These are phyloP conservation scores for Mastigias papua DNA, from an alignment of 30 jellyfish, hydroid and myxozoan genomes.

Conservation along the genomic window DNA sequence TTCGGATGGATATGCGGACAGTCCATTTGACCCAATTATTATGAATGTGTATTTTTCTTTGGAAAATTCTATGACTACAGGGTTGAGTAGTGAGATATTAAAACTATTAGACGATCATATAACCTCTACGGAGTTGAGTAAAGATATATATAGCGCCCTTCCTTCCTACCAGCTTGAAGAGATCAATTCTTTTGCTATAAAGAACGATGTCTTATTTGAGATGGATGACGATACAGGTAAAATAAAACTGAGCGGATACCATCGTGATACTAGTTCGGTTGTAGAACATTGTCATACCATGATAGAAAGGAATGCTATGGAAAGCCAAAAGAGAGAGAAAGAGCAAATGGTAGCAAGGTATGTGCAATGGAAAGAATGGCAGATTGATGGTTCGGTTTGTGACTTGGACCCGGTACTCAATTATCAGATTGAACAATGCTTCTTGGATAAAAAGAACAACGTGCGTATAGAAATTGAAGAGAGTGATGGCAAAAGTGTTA, in stretches of 20 bases:
- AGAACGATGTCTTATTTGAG: constrained; percentile 26
- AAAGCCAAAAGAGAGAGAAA: background rate
- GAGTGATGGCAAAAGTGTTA: background rate
- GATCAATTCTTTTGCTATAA: constrained; percentile 3
- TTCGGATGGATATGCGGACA: background rate
- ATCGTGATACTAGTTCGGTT: background rate
- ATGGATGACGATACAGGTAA: constrained; percentile 19
- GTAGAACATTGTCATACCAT: background rate
- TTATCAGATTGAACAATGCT: constrained; percentile 1
- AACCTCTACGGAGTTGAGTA: background rate
- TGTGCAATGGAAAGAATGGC: constrained; percentile 54
- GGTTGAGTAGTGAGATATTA: background rate
- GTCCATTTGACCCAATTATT: background rate
- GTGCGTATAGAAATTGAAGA: constrained; percentile 2
- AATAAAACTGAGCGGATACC: constrained; percentile 15
- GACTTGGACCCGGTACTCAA: constrained; percentile 29
- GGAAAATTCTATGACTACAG: background rate
- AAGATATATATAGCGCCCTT: background rate
- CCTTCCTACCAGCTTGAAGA: background rate
- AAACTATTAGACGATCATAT: constrained; percentile 16
- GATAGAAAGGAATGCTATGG: background rate
- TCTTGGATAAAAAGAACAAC: background rate
- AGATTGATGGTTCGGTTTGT: background rate
- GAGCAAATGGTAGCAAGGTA: constrained; percentile 12
- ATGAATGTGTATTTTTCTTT: background rate